These are phyloP conservation scores for Zygaena filipendulae DNA, from an alignment of 2,888 invertebrate genomes.

Conservation along the genomic window DNA sequence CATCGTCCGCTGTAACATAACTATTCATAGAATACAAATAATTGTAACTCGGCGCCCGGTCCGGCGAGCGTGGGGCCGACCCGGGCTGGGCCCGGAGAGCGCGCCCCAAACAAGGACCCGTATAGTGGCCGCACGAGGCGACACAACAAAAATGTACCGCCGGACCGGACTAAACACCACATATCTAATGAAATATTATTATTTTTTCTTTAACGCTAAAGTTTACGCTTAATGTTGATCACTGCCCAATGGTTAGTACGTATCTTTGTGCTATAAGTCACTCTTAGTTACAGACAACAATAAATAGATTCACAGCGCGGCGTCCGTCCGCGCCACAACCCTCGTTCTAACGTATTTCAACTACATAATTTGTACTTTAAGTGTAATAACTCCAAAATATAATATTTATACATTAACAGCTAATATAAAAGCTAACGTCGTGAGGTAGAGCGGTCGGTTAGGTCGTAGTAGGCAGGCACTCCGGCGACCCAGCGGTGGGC, in stretches of 20 bases:
- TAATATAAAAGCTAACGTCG: conserved; percentile 55
- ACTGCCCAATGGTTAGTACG: conserved; percentile 69
- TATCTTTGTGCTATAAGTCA: conserved; percentile 66
- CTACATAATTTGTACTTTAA: conserved; percentile 51
- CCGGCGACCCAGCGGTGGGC: conserved; percentile 22
- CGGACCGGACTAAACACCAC: conserved; percentile 48
- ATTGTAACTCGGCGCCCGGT: conserved; percentile 34
- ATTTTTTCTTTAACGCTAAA: conserved; percentile 63
- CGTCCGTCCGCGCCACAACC: conserved; percentile 46
- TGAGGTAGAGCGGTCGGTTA: conserved; percentile 58
- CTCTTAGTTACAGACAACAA: conserved; percentile 63
- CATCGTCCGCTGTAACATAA: conserved; percentile 43
- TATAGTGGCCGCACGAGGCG: conserved; percentile 49
- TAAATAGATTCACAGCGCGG: conserved; percentile 50
- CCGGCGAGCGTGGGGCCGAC: conserved; percentile 28
- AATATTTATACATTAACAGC: conserved; percentile 64
- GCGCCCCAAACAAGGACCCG: conserved; percentile 56
- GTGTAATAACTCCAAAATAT: conserved; percentile 59
- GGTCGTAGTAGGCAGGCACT: conserved; percentile 30
- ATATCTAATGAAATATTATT: conserved; percentile 61
- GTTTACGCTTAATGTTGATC: conserved; percentile 68
- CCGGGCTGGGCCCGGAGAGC: conserved; percentile 38
- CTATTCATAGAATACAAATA: conserved; percentile 50
- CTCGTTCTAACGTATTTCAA: too few species aligned
- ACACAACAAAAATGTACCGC: conserved; percentile 51